Conservation (phyloP, 2,888 invertebrate species). For the Pogonocherus hispidulus region DNA sequence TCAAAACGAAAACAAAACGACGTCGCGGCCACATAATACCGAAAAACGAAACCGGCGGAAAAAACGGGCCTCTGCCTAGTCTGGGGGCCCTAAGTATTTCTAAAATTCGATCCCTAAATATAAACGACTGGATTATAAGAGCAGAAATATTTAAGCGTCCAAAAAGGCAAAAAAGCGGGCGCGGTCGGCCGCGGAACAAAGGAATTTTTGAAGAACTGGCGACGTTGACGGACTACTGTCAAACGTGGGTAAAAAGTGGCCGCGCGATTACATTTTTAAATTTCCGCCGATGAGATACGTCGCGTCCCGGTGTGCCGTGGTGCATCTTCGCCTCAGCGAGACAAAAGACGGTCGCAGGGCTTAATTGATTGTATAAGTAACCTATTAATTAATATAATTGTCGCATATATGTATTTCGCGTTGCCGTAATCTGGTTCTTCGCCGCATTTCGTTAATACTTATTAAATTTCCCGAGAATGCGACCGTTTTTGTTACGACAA, state of each 20-base stretch:
- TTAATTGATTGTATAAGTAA: constrained; percentile 20
- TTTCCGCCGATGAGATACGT: constrained; percentile 32
- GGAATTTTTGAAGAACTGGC: constrained; percentile 64
- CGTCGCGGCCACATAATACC: constrained; percentile 44
- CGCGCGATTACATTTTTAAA: constrained; percentile 50
- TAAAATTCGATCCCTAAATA: constrained; percentile 62
- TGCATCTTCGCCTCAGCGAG: not conserved
- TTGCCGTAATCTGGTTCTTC: not conserved
- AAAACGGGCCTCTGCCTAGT: constrained; percentile 33
- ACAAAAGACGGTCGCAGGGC: constrained; percentile 17
- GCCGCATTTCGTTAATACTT: not conserved
- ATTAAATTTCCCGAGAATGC: not conserved
- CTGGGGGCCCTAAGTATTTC: constrained; percentile 57
- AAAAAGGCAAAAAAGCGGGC: constrained; percentile 46
- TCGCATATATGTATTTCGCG: constrained; percentile 4
- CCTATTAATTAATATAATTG: constrained; percentile 20
- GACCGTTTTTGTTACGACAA: not conserved
- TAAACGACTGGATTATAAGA: constrained; percentile 63
- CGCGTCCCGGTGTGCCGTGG: not conserved
- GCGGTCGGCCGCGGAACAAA: constrained; percentile 57
- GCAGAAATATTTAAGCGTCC: constrained; percentile 55
- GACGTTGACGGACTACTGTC: constrained; percentile 63
- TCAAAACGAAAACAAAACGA: constrained; percentile 53
- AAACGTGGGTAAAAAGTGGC: constrained; percentile 57
- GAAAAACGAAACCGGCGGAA: constrained; percentile 36